These are phyloP conservation scores for Cygnus atratus DNA, from an alignment of 2,113 vertebrate genomes.

Conservation along the genomic window DNA sequence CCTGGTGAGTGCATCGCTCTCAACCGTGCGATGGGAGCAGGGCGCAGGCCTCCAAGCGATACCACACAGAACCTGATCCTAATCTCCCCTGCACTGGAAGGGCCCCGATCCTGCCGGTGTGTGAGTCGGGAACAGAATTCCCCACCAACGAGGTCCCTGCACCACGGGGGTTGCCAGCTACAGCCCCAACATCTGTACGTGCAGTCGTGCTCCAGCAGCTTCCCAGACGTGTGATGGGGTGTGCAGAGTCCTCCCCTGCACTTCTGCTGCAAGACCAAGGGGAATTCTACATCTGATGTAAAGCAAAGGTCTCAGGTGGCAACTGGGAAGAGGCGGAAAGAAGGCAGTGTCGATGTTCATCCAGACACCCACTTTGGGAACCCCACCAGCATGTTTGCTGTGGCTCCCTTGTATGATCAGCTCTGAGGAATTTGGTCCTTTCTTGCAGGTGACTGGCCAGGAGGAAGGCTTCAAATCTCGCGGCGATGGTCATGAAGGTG, in stretches of 20 bases:
- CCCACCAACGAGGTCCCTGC: not conserved
- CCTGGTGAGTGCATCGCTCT: slow-evolving; percentile 11
- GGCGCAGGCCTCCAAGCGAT: slow-evolving; percentile 22
- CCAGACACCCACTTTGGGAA: rapidly evolving
- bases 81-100: not conserved
- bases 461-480: not conserved
- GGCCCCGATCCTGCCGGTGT: not conserved
- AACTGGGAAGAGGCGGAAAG: not conserved
- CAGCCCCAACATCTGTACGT: not conserved
- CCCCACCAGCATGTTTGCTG: rapidly evolving
- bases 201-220: not conserved
- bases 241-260: not conserved
- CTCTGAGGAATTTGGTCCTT: not conserved
- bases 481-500: not conserved
- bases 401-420: not conserved
- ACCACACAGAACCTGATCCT: slow-evolving; percentile 51
- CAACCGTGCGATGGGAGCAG: not conserved
- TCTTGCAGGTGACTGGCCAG: not conserved
- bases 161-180: not conserved
- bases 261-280: not conserved
- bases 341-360: not conserved
- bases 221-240: rapidly evolving
- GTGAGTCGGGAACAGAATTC: not conserved
- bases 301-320: not conserved
- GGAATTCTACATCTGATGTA: not conserved